phyloP scores from a whole-genome alignment of 2,797 vertebrate genomes.

The Lagodon rhomboides region DNA sequence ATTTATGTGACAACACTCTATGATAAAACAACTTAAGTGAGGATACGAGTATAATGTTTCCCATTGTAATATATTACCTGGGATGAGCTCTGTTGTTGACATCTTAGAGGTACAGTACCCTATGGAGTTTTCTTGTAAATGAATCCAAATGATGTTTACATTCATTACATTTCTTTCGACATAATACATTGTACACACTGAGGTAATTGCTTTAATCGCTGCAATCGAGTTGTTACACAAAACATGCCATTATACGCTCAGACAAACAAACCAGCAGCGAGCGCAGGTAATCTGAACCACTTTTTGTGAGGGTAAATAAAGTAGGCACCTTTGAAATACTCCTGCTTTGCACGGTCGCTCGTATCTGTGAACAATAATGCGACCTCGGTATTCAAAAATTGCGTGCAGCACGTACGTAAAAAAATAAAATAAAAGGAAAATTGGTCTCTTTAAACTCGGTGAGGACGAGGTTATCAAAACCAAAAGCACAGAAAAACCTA shows the following conservation, averaged over 20 bases:
- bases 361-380: too few species aligned
- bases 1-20: not conserved
- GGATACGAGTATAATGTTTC: too few species aligned
- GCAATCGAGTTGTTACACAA: not conserved
- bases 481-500: not conserved
- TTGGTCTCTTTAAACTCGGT: not conserved
- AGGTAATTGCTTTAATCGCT: slow-evolving; percentile 5
- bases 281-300: not conserved
- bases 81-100: not conserved
- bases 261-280: not conserved
- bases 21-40: not conserved
- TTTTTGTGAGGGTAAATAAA: not conserved
- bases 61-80: not conserved
- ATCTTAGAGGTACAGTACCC: not conserved
- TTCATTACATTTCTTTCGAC: not conserved
- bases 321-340: not conserved
- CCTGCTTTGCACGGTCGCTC: not conserved
- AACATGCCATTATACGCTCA: not conserved
- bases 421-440: too few species aligned
- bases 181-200: not conserved
- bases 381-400: too few species aligned
- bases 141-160: not conserved
- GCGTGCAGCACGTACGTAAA: too few species aligned
- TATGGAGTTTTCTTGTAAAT: not conserved
- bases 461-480: not conserved